Conservation (phyloP, 2,113 vertebrate genomes). For the Cyanistes caeruleus region DNA sequence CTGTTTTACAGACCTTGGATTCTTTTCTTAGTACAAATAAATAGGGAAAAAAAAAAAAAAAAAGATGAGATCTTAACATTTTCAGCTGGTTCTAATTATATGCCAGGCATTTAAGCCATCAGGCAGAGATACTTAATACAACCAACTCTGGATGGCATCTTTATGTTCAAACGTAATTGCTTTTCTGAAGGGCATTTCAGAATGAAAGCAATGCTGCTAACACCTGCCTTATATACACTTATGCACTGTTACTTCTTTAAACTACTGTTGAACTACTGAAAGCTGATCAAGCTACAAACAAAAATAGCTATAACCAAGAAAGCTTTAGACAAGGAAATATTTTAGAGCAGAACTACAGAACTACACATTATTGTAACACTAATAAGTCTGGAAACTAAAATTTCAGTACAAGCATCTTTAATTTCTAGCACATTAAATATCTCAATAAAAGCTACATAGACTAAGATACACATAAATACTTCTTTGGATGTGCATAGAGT, state of each 20-base stretch:
- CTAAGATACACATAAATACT: conserved; percentile 28
- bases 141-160: not conserved
- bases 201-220: not conserved
- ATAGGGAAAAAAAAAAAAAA: not conserved
- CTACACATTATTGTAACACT: not conserved
- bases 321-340: not conserved
- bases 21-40: not conserved
- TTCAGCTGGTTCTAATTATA: not conserved
- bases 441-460: not conserved
- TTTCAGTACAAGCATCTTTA: conserved; percentile 6
- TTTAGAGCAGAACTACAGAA: not conserved
- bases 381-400: not conserved
- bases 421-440: conserved; percentile 28
- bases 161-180: not conserved
- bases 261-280: not conserved
- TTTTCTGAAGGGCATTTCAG: not conserved
- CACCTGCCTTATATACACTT: not conserved
- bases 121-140: not conserved
- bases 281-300: not conserved
- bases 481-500: not conserved
- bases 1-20: not conserved
- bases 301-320: not conserved
- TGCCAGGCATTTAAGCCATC: not conserved
- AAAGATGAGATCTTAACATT: not conserved
- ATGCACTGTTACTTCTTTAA: not conserved